Base-by-base conservation (phyloP, 2,888 invertebrate species). In the Nymphalis polychloros region DNA sequence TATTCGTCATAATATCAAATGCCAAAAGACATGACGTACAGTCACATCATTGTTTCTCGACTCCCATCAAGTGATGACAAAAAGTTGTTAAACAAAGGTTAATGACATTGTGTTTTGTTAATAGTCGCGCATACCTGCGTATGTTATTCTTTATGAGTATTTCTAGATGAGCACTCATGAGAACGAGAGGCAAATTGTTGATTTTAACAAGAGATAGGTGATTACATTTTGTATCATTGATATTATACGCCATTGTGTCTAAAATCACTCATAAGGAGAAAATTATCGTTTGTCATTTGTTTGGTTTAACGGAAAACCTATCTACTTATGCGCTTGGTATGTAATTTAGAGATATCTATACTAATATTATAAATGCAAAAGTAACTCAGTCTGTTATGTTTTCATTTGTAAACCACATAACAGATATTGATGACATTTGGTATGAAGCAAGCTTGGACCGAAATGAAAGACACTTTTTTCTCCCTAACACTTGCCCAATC, bases 1-100 rank as follows among this genome's bases (percentile, higher is more conserved):
- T 8, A 48, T 41, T 48, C 17, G 13, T 19, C 46, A 19, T 48
- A 17, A 31, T 61, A 61, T 61, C 48, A 61, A 31, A 48, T 31
- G 8, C 19, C 31, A 31, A 31, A 60, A 31, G 61, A 31, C 41
- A 19, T 31, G 17, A 49, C 61, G 6, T 23, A 20, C 16, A 53
- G 16, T 57, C 57, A 41, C 57, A 49, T 49, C 66, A 69, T 69
- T 69, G 69, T 69, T 53, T 66, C 53, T 62, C 23, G 48, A 63
- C 66, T 69, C 63, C 55, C 69, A 67, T 64, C 59, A 61, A 48
- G 31, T 8, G 59, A 55, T 68, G 66, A 67, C 66, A 71, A 63
- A 68, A 68, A 66, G 49, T 46, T 35, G 31, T n/a, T 57, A 46
- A n/a, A 13, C 52, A 41, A 65, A 17, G 68, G 70, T 67, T 59